Base-by-base conservation (phyloP, 1,140 invertebrate genomes). In the Drosophila rhopaloa region DNA sequence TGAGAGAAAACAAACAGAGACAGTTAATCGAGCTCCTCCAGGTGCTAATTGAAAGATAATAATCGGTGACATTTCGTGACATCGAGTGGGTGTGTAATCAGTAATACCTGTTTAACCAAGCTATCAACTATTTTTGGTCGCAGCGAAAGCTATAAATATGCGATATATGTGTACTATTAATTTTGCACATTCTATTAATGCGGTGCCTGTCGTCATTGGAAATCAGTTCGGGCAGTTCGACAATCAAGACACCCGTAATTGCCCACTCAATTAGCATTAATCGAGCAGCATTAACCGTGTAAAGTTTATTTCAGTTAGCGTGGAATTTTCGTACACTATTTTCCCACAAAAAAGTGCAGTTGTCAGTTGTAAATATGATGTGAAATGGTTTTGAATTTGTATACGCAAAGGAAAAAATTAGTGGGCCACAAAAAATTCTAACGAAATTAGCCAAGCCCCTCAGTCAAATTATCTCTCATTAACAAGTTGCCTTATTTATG, bases 211-310 rank as follows among this genome's bases (percentile, higher is more conserved):
- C 65, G 38, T 70, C 63, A 56, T 48, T 27, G 73, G 35, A 19
- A 57, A 65, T 56, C 40, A 40, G 61, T 55, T 66, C 51, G 46
- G 16, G 24, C 46, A 19, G 50, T 43, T 38, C 58, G 38, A 37
- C 35, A 41, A 19, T 19, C 8, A 24, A 14, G 38, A 54, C 35
- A 81, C 24, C 19, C 16, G 38, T 51, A 74, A 81, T 81, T 78
- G 40, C 50, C 48, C 32, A 35, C 27, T 60, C 63, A 77, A 83
- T 86, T 83, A 84, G 75, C 83, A 72, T 54, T 68, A 57, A 78
- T 86, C 79, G 24, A 37, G 19, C 16, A 40, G 48, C 54, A 79
- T 83, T 88, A 73, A 29, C 41, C 35, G 58, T 35, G 47, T 73
- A 63, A 76, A 78, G 58, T 51, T 66, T 57, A 59, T 55, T 56